phyloP scores from a whole-genome alignment of 2,113 vertebrate genomes.

The Climacteris rufus region DNA sequence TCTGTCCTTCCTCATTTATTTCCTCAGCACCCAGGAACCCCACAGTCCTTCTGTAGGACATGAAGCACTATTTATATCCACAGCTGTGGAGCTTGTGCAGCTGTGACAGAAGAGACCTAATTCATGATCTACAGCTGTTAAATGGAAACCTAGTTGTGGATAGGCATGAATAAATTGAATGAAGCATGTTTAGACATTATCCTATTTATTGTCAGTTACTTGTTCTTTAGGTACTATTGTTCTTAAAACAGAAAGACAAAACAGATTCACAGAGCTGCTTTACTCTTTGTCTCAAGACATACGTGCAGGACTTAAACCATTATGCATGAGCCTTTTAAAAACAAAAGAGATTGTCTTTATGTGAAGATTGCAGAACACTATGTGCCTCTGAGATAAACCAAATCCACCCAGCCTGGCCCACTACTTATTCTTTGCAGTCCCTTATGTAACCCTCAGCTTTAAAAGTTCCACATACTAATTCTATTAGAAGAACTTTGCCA shows the following conservation, averaged over 20 bases:
- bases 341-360: not conserved
- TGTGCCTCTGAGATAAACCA: not conserved
- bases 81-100: slow-evolving; percentile 24
- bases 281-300: not conserved
- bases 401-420: not conserved
- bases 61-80: not conserved
- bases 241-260: not conserved
- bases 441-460: not conserved
- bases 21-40: not conserved
- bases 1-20: not conserved
- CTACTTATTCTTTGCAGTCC: not conserved
- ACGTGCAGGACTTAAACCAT: not conserved
- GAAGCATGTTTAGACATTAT: not conserved
- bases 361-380: not conserved
- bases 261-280: not conserved
- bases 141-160: not conserved
- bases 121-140: slow-evolving; percentile 28
- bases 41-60: not conserved
- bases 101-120: slow-evolving; percentile 5
- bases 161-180: not conserved
- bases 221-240: not conserved
- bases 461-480: not conserved
- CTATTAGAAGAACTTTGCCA: not conserved
- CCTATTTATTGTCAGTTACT: not conserved
- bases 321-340: not conserved